Evolutionary conservation across 1,140 invertebrate genomes (phyloP).

Genomic region (Samia ricini): DNA sequence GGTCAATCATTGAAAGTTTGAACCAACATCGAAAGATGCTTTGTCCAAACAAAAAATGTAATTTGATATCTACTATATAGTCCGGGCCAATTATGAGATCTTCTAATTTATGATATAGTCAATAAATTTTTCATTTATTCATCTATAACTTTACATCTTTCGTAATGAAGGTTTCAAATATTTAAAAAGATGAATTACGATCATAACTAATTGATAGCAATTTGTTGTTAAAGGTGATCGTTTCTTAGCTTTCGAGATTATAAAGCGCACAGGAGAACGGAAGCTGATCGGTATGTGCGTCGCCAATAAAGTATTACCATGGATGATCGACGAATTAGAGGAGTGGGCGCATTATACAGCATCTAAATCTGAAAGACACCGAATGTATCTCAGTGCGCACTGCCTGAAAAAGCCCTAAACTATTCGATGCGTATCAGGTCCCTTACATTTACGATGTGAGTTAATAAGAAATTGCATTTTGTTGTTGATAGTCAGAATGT

Average conservation of each 20-base stretch:
- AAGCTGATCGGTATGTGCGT: slow-evolving; percentile 49
- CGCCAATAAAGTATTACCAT: slow-evolving; percentile 49
- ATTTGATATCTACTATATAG: no score
- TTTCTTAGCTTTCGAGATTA: slow-evolving; percentile 45
- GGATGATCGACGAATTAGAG: slow-evolving; percentile 50
- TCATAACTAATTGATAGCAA: background rate
- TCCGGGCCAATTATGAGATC: no score
- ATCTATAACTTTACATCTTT: no score
- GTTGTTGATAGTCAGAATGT: no score
- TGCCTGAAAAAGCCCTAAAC: slow-evolving; percentile 45
- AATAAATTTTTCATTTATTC: no score
- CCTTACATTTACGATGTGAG: slow-evolving; percentile 58
- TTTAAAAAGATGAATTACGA: no score
- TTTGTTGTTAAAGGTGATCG: slow-evolving; percentile 47
- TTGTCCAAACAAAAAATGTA: no score
- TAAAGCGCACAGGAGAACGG: slow-evolving; percentile 39
- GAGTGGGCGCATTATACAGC: slow-evolving; percentile 55
- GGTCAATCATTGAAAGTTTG: no score
- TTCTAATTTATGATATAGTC: no score
- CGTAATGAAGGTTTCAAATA: no score
- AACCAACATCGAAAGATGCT: no score
- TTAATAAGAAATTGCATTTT: background rate
- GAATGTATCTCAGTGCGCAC: slow-evolving; percentile 59
- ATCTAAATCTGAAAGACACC: slow-evolving; percentile 40
- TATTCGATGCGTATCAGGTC: slow-evolving; percentile 53